Evolutionary conservation across 2,888 invertebrate species (phyloP).

Genomic region (Cabera pusaria): DNA sequence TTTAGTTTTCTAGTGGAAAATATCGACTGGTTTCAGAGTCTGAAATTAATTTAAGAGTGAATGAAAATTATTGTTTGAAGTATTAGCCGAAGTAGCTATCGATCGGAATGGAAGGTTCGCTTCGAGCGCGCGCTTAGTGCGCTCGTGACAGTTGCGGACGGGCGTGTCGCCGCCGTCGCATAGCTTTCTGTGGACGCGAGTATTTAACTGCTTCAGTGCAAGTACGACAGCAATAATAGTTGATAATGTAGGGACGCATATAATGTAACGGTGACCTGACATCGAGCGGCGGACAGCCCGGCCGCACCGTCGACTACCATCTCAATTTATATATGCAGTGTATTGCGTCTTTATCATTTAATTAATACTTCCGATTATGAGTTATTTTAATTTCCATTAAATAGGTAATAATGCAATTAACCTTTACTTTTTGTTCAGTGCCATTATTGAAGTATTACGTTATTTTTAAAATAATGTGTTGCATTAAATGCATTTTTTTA

Average conservation of each 20-base stretch:
- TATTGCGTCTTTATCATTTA: slow-evolving; percentile 63
- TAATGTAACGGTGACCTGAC: slow-evolving; percentile 4
- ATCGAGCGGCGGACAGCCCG: slow-evolving; percentile 20
- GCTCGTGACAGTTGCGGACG: slow-evolving; percentile 3
- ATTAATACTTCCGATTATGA: slow-evolving; percentile 50
- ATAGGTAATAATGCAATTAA: slow-evolving; percentile 51
- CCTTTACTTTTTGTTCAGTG: slow-evolving; percentile 72
- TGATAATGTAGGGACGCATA: slow-evolving; percentile 8
- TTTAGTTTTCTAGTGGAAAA: slow-evolving; percentile 57
- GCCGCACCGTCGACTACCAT: slow-evolving; percentile 33
- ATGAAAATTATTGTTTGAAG: slow-evolving; percentile 71
- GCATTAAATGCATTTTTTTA: slow-evolving; percentile 77
- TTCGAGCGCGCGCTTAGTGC: slow-evolving; percentile 15
- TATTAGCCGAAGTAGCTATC: slow-evolving; percentile 33
- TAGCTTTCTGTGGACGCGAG: slow-evolving; percentile 7
- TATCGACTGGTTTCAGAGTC: slow-evolving; percentile 64
- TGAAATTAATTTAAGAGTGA: slow-evolving; percentile 58
- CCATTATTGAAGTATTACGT: slow-evolving; percentile 79
- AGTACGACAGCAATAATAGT: slow-evolving; percentile 15
- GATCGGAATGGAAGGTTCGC: slow-evolving; percentile 21
- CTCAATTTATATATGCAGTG: slow-evolving; percentile 45
- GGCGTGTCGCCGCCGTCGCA: slow-evolving; percentile 4
- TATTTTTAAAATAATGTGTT: slow-evolving; percentile 77
- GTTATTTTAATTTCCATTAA: slow-evolving; percentile 49
- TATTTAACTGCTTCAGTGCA: slow-evolving; percentile 8